Evolutionary conservation across 2,888 invertebrate species (phyloP).

Genomic region (Apoda limacodes): DNA sequence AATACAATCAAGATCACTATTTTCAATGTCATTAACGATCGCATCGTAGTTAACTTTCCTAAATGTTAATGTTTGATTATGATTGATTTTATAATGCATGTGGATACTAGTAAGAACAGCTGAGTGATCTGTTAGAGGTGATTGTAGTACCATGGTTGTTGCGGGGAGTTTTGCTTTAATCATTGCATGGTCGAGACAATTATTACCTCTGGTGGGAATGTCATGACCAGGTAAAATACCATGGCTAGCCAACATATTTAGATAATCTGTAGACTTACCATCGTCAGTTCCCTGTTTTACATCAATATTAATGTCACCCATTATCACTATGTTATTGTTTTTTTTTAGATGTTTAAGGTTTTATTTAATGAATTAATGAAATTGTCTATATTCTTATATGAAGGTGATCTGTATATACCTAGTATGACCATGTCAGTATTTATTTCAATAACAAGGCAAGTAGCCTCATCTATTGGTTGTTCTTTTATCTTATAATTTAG

Average conservation of each 20-base stretch:
- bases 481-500: no score
- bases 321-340: conserved; percentile 8
- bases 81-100: background rate
- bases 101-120: conserved; percentile 9
- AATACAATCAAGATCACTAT: background rate
- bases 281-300: conserved; percentile 9
- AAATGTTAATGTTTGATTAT: conserved; percentile 6
- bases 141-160: conserved; percentile 8
- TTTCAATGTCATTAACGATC: conserved; percentile 5
- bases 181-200: conserved; percentile 14
- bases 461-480: no score
- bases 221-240: conserved; percentile 14
- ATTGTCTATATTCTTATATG: conserved; percentile 2
- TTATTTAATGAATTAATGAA: conserved; percentile 10
- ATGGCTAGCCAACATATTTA: conserved; percentile 11
- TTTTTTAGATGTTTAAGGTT: conserved; percentile 2
- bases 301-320: conserved; percentile 13
- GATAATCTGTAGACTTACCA: conserved; percentile 7
- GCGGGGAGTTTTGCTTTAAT: conserved; percentile 9
- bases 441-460: no score
- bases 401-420: conserved; percentile 13
- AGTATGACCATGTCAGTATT: conserved; percentile 16
- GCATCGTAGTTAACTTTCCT: conserved; percentile 2
- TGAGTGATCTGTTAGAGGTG: conserved; percentile 12
- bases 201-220: conserved; percentile 15